Conservation (phyloP, 2,888 invertebrate genomes). For the Eutolmus rufibarbis region DNA sequence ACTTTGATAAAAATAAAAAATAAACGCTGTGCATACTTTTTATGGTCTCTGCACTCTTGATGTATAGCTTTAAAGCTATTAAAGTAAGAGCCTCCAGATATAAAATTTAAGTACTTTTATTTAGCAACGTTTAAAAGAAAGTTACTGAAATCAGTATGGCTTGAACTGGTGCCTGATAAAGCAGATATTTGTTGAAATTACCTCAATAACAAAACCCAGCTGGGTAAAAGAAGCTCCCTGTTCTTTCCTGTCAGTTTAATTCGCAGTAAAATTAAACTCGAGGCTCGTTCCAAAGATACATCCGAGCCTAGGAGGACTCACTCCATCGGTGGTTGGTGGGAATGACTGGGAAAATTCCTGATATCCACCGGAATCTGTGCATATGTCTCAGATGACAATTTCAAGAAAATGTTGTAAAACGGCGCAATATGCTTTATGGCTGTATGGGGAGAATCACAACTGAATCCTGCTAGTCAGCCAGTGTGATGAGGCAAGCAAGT, state of each 20-base stretch:
- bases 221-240: not conserved
- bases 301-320: not conserved
- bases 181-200: no score
- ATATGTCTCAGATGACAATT: conserved; percentile 1
- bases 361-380: not conserved
- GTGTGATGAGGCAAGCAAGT: conserved; percentile 5
- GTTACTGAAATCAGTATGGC: no score
- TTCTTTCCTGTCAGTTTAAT: not conserved
- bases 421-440: conserved; percentile 12
- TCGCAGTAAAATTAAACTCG: not conserved
- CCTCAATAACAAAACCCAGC: not conserved
- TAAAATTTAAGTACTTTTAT: no score
- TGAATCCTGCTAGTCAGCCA: not conserved
- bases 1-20: no score
- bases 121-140: no score
- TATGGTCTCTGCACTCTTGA: no score
- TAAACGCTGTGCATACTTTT: no score
- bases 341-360: not conserved
- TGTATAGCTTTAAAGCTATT: no score
- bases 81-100: no score
- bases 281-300: not conserved
- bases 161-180: no score
- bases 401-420: not conserved
- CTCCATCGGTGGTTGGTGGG: not conserved
- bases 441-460: not conserved